These are phyloP conservation scores for Cryptophagus acutangulus DNA, from an alignment of 2,888 invertebrate species.

Conservation along the genomic window DNA sequence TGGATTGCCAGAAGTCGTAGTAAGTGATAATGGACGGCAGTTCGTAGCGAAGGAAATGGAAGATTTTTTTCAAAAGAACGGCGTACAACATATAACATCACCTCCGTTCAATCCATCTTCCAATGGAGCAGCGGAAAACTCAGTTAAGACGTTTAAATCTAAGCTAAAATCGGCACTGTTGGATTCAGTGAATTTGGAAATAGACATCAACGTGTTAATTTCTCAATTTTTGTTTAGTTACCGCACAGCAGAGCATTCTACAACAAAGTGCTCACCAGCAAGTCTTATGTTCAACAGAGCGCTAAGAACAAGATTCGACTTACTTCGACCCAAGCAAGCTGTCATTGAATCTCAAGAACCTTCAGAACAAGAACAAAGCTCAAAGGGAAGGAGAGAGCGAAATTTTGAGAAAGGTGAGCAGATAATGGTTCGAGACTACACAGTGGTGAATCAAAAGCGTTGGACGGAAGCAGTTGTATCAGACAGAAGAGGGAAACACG, in stretches of 20 bases:
- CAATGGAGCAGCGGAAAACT: constrained; percentile 15
- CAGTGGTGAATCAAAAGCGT: no score
- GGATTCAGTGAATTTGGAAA: constrained; percentile 6
- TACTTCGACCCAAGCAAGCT: no score
- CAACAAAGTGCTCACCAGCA: constrained; percentile 10
- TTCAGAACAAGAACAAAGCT: no score
- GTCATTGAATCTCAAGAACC: no score
- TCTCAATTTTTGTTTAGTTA: constrained; percentile 10
- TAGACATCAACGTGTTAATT: neutral
- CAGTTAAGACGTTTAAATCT: constrained; percentile 15
- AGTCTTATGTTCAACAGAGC: constrained; percentile 8
- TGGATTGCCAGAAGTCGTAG: constrained; percentile 6
- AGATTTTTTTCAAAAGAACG: constrained; percentile 13
- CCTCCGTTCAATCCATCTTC: constrained; percentile 11
- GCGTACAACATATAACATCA: constrained; percentile 14
- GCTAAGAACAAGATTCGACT: no score
- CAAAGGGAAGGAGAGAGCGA: no score
- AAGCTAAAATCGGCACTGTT: constrained; percentile 1
- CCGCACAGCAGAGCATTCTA: constrained; percentile 5
- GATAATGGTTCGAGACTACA: no score
- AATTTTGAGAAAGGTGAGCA: no score
- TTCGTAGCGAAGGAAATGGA: constrained; percentile 9
- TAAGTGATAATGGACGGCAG: constrained; percentile 7
- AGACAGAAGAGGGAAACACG: no score
- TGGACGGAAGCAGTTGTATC: no score